Evolutionary conservation across 2,888 invertebrate genomes (phyloP), one percentile per base, ranked within the genome.

Genomic region (Volucella bombylans): DNA sequence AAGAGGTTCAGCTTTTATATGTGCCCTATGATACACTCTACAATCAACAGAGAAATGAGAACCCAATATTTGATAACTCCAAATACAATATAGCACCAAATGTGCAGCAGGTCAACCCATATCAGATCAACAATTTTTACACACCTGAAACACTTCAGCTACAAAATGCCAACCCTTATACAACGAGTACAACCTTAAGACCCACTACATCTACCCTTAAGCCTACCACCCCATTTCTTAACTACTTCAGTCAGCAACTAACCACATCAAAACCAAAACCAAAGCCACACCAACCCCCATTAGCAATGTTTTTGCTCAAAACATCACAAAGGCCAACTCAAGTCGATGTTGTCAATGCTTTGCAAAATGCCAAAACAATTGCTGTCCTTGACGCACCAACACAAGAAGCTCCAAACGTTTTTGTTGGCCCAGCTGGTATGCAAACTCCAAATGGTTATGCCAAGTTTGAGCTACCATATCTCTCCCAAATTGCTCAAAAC

Each of bases 391-490:
- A 97, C 89, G 94, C 94, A 0, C 94, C 96, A 1, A 94, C 95
- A 0, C 92, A 94, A 50, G 93, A 93, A 82, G 94, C 95, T 0
- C 96, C 96, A 0, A 94, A 94, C 89, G 95, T 97, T 14, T 97
- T 97, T 88, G 96, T 97, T 0, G 97, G 97, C 0, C 97, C 97
- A 0, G 94, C 95, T 0, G 95, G 94, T 72, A 92, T 97, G 87
- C 93, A 94, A 68, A 93, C 95, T 3, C 95, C 96, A 2, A 93
- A 93, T 18, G 95, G 95, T 55, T 97, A 95, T 87, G 94, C 94
- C 0, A 97, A 96, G 91, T 97, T 96, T 88, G 96, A 96, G 81
- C 91, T 97, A 23, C 97, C 97, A 0, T 97, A 97, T 88, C 91
- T 97, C 18, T 96, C 96, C 0, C 91, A 91, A 52, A 72, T 91